A percentile compares a stretch with the other conserved stretches of the same genome.
phyloP scores from a whole-genome alignment of 2,113 vertebrate species.

The Lipophrys pholis region DNA sequence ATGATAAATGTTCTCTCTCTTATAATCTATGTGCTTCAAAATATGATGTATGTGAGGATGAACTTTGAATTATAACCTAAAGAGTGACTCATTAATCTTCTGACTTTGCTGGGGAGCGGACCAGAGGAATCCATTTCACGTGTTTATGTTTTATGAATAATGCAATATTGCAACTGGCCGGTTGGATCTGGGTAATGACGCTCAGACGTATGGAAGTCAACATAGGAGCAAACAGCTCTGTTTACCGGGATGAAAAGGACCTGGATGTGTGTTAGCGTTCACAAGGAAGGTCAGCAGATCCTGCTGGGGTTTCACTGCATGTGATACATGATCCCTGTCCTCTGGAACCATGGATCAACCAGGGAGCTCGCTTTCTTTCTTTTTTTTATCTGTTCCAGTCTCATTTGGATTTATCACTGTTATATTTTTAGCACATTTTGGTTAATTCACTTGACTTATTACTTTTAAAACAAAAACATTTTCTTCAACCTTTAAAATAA shows the following conservation, averaged over 20 bases:
- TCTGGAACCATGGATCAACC: slow-evolving; percentile 6
- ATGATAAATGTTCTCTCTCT: slow-evolving; percentile 89
- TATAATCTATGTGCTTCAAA: slow-evolving; percentile 91
- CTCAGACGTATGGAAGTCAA: slow-evolving; percentile 70
- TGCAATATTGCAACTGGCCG: slow-evolving; percentile 80
- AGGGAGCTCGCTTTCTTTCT: neutral
- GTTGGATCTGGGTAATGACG: slow-evolving; percentile 74
- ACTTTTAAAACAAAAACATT: neutral
- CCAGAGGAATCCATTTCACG: slow-evolving; percentile 79
- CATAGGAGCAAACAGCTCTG: slow-evolving; percentile 77
- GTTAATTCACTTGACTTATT: neutral
- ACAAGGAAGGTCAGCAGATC: slow-evolving; percentile 67
- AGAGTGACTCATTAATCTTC: slow-evolving; percentile 89
- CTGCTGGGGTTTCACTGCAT: slow-evolving; percentile 26
- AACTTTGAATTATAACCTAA: slow-evolving; percentile 91
- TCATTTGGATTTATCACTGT: neutral
- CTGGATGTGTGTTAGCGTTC: slow-evolving; percentile 46
- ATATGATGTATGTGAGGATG: slow-evolving; percentile 90
- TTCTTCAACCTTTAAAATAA: neutral
- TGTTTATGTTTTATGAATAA: slow-evolving; percentile 86
- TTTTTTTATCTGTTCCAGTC: neutral
- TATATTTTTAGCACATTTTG: neutral
- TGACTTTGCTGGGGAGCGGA: slow-evolving; percentile 82
- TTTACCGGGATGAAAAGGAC: slow-evolving; percentile 56
- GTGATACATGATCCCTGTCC: slow-evolving; percentile 24